These are phyloP conservation scores for Sericinus montela DNA, from an alignment of 2,888 invertebrate species.

Conservation along the genomic window DNA sequence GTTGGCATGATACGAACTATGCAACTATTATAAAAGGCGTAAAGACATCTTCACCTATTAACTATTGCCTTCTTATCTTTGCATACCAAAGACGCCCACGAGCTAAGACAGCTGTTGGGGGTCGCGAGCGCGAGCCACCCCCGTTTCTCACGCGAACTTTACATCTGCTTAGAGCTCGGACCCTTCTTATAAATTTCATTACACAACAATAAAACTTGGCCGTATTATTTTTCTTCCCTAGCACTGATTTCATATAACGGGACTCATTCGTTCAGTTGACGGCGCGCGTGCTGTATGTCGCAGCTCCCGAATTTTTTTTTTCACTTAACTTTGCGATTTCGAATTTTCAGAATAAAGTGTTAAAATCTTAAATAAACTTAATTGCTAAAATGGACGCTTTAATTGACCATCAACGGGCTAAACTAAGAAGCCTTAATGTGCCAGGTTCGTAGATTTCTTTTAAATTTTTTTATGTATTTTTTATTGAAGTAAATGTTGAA, in stretches of 20 bases:
- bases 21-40: constrained; percentile 25
- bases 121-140: constrained; percentile 33
- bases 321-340: neutral
- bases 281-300: constrained; percentile 33
- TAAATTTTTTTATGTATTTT: too few species aligned
- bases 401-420: constrained; percentile 30
- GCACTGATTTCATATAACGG: constrained; percentile 49
- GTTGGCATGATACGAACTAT: too few species aligned
- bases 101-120: constrained; percentile 30
- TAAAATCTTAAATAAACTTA: constrained; percentile 6
- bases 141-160: constrained; percentile 51
- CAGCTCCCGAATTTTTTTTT: constrained; percentile 3
- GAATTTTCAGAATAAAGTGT: constrained; percentile 5
- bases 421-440: constrained; percentile 29
- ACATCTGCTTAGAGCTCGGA: constrained; percentile 43
- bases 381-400: constrained; percentile 35
- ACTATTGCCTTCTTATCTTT: constrained; percentile 16
- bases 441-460: constrained; percentile 27
- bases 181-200: constrained; percentile 44
- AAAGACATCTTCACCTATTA: constrained; percentile 10
- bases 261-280: constrained; percentile 43
- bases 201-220: constrained; percentile 35
- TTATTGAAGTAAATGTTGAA: too few species aligned
- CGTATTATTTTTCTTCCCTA: constrained; percentile 45
- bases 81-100: constrained; percentile 27